Conservation (phyloP, 37 sponge, comb jelly and placozoan species). For the Theonella swinhoei region DNA sequence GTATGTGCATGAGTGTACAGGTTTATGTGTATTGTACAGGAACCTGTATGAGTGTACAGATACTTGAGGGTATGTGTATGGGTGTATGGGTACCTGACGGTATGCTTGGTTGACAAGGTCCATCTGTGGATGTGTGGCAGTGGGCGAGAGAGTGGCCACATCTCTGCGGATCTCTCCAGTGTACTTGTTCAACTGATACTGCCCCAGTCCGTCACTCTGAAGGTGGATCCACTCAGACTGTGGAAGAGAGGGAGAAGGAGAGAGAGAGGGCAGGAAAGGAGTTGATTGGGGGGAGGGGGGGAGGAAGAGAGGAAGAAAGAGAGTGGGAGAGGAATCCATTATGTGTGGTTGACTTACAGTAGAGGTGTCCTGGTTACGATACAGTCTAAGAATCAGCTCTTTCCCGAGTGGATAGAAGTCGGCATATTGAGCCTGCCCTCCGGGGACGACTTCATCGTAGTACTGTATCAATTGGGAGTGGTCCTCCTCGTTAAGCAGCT, state of each 20-base stretch:
- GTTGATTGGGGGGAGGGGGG: not conserved
- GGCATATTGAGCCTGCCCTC: constrained; percentile 64
- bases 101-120: constrained; percentile 66
- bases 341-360: no score
- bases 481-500: constrained; percentile 30
- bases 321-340: no score
- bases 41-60: no score
- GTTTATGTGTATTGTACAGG: no score
- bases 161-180: constrained; percentile 70
- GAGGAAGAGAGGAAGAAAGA: not conserved
- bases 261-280: no score
- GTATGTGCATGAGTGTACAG: no score
- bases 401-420: constrained; percentile 81
- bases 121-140: constrained; percentile 28
- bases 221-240: constrained; percentile 88
- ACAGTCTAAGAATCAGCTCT: constrained; percentile 75
- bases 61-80: no score
- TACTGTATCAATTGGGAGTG: constrained; percentile 33
- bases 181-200: constrained; percentile 86
- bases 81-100: constrained; percentile 41
- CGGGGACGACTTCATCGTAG: constrained; percentile 41
- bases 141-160: not conserved
- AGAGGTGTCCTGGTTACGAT: constrained; percentile 77
- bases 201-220: constrained; percentile 56
- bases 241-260: not conserved